These are phyloP conservation scores for Rhipidura dahli DNA, from an alignment of 2,113 vertebrate genomes.

Conservation along the genomic window DNA sequence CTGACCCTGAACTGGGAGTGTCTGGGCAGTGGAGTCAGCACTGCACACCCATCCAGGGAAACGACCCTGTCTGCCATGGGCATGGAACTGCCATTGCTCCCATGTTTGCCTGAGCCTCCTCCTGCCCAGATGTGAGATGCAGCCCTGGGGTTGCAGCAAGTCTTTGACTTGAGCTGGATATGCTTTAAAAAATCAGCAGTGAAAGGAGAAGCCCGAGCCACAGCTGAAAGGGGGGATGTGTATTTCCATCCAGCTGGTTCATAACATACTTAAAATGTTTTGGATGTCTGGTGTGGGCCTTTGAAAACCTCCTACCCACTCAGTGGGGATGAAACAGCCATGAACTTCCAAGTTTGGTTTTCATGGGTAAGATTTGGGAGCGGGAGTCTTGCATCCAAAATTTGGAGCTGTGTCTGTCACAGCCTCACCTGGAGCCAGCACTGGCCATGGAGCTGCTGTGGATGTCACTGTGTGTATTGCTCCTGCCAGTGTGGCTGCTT, in stretches of 20 bases:
- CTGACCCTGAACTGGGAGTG: not conserved
- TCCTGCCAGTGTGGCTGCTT: not conserved
- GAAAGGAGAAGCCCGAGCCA: not conserved
- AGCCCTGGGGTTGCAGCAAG: not conserved
- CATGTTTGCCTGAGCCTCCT: not conserved
- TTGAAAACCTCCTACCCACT: not conserved
- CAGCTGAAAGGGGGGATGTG: not conserved
- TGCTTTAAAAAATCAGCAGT: not conserved
- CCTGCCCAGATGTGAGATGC: not conserved
- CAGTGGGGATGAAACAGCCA: not conserved
- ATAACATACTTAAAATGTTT: not conserved
- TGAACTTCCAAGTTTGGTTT: not conserved
- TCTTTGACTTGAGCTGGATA: accelerated
- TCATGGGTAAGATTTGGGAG: not conserved
- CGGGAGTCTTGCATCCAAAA: not conserved
- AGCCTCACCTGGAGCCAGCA: accelerated
- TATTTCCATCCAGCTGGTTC: not conserved
- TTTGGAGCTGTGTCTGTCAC: accelerated
- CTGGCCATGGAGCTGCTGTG: not conserved
- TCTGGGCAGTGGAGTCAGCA: not conserved
- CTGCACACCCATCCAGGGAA: not conserved
- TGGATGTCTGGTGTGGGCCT: not conserved
- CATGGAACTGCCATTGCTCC: not conserved
- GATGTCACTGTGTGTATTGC: not conserved
- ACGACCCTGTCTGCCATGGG: accelerated